A percentile compares a stretch with the other conserved stretches of the same genome.
phyloP scores from a whole-genome alignment of 2,888 invertebrate genomes.

The Chymomyza fuscimana region DNA sequence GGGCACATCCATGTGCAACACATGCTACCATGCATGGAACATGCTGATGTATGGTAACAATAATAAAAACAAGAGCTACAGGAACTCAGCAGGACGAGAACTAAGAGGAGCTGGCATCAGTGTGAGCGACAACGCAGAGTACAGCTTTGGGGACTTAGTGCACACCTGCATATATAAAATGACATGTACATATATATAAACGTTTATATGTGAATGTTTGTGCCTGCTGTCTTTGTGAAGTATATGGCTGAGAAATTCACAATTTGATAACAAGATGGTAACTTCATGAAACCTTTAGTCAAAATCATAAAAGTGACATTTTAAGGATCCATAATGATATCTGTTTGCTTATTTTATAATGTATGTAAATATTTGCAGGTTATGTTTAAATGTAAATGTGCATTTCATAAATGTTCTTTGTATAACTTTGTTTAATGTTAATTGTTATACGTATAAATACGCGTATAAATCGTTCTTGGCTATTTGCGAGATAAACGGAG shows the following conservation, averaged over 20 bases:
- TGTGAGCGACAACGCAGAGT: background rate
- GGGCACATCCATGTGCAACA: background rate
- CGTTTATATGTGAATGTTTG: background rate
- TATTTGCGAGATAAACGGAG: too few relatives aligned
- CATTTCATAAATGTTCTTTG: too few relatives aligned
- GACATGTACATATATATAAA: background rate
- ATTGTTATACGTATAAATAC: too few relatives aligned
- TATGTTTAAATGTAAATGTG: too few relatives aligned
- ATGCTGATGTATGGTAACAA: slow-evolving; percentile 38
- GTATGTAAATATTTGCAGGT: too few relatives aligned
- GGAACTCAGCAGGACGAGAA: background rate
- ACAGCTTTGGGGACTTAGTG: background rate
- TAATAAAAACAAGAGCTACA: slow-evolving; percentile 24
- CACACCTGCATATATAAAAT: slow-evolving; percentile 8
- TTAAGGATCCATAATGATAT: too few relatives aligned
- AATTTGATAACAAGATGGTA: background rate
- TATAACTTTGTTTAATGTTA: too few relatives aligned
- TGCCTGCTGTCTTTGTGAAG: background rate
- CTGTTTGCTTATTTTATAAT: too few relatives aligned
- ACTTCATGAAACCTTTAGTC: too few relatives aligned
- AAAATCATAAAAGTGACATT: too few relatives aligned
- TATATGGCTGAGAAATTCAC: background rate
- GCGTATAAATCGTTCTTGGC: too few relatives aligned
- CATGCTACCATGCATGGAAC: slow-evolving; percentile 12
- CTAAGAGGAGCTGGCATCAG: slow-evolving; percentile 6